phyloP scores from a whole-genome alignment of 2,113 vertebrate species.

The Ptychochromis oligacanthus region DNA sequence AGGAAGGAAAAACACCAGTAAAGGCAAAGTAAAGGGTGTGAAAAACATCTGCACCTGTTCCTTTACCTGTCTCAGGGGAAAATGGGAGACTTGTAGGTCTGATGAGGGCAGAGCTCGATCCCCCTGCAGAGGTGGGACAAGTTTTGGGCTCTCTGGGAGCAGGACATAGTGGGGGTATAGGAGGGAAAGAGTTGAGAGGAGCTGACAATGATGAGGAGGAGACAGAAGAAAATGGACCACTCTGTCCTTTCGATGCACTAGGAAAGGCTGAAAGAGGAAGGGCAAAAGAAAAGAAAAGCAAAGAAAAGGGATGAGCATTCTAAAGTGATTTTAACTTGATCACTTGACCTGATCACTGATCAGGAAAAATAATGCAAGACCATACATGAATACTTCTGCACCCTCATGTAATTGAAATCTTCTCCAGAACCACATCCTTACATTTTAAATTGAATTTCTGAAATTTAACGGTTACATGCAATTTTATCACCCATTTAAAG shows the following conservation, averaged over 20 bases:
- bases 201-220: conserved; percentile 44
- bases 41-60: background rate
- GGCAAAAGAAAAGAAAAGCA: background rate
- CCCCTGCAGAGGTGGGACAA: conserved; percentile 23
- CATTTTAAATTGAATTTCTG: too few species aligned
- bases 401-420: too few species aligned
- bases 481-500: too few species aligned
- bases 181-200: conserved; percentile 33
- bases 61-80: conserved; percentile 78
- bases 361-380: background rate
- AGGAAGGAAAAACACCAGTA: background rate
- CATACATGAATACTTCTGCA: too few species aligned
- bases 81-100: conserved; percentile 78
- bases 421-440: too few species aligned
- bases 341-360: background rate
- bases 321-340: background rate
- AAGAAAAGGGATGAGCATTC: fast-evolving
- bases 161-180: conserved; percentile 20
- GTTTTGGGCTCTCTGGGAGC: conserved; percentile 41
- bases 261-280: conserved; percentile 38
- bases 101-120: conserved; percentile 57
- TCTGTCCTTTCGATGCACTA: conserved; percentile 41
- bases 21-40: background rate
- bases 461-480: too few species aligned
- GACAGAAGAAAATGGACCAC: conserved; percentile 32